Evolutionary conservation across 1,140 invertebrate species (phyloP).

Genomic region (Agrypnia vestita): DNA sequence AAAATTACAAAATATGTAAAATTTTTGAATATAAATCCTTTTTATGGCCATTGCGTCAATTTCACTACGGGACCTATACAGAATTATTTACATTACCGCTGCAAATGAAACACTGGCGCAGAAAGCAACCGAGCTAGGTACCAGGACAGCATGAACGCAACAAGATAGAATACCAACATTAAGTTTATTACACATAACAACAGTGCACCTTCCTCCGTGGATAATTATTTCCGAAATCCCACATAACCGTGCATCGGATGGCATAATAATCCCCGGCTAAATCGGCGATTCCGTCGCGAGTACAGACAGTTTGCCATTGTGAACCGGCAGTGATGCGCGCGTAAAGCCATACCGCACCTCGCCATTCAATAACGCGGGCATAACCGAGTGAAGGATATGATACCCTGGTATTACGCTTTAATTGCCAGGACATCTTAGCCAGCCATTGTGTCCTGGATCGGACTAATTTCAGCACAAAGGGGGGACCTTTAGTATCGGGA

Average conservation of each 20-base stretch:
- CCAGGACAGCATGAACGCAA: conserved; percentile 3
- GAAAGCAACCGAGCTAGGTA: not conserved
- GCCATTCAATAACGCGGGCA: not conserved
- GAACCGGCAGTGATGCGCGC: conserved; percentile 34
- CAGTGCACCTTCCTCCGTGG: conserved; percentile 1
- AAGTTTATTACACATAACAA: conserved; percentile 8
- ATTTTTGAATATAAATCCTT: too few species aligned
- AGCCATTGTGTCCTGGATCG: conserved; percentile 40
- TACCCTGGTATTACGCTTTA: conserved; percentile 36
- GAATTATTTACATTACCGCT: too few species aligned
- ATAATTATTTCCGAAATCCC: conserved; percentile 42
- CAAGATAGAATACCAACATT: not conserved
- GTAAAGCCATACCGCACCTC: conserved; percentile 24
- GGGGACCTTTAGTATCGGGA: not conserved
- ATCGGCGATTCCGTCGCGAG: conserved; percentile 25
- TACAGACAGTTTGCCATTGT: conserved; percentile 16
- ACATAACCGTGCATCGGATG: conserved; percentile 25
- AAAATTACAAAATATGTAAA: too few species aligned
- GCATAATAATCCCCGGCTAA: conserved; percentile 9
- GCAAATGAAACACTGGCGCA: too few species aligned
- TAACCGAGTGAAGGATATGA: not conserved
- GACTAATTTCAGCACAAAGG: conserved; percentile 40
- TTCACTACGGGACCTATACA: too few species aligned
- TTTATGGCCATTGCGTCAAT: too few species aligned
- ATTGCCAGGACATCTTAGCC: conserved; percentile 48